These are phyloP conservation scores for Drosophila prostipennis DNA, from an alignment of 2,888 invertebrate species.

Conservation along the genomic window DNA sequence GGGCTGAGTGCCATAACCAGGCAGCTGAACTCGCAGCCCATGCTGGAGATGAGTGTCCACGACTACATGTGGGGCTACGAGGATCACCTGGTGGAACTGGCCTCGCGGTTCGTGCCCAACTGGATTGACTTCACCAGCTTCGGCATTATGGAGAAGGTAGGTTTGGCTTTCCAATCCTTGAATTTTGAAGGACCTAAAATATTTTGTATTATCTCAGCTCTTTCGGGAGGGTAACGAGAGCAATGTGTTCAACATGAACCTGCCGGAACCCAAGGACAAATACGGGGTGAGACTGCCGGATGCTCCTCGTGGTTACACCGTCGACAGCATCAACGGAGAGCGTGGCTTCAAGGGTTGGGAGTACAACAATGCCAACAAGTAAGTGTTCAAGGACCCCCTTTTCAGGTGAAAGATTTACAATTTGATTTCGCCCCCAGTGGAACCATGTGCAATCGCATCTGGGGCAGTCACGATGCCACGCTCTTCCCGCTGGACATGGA, in stretches of 20 bases:
- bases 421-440: constrained; percentile 80
- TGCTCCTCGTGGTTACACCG: constrained; percentile 85
- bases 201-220: constrained; percentile 83
- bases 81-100: constrained; percentile 89
- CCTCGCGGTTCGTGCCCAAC: constrained; percentile 89
- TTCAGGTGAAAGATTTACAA: background rate
- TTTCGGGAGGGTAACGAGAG: constrained; percentile 86
- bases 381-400: constrained; percentile 24
- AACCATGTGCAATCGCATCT: constrained; percentile 88
- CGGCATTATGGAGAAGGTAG: constrained; percentile 91
- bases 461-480: constrained; percentile 89
- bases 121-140: constrained; percentile 92
- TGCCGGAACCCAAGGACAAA: constrained; percentile 81
- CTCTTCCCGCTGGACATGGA: constrained; percentile 88
- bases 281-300: constrained; percentile 55
- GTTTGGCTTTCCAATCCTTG: too few relatives aligned
- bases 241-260: constrained; percentile 86
- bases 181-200: too few relatives aligned
- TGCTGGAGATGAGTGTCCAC: constrained; percentile 87
- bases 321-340: constrained; percentile 87
- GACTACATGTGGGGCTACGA: constrained; percentile 94
- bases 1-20: constrained; percentile 87
- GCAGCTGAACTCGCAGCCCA: constrained; percentile 86
- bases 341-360: constrained; percentile 90
- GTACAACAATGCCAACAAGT: constrained; percentile 81